phyloP scores from a whole-genome alignment of 2,797 vertebrate species.

The Holocentrus rufus region DNA sequence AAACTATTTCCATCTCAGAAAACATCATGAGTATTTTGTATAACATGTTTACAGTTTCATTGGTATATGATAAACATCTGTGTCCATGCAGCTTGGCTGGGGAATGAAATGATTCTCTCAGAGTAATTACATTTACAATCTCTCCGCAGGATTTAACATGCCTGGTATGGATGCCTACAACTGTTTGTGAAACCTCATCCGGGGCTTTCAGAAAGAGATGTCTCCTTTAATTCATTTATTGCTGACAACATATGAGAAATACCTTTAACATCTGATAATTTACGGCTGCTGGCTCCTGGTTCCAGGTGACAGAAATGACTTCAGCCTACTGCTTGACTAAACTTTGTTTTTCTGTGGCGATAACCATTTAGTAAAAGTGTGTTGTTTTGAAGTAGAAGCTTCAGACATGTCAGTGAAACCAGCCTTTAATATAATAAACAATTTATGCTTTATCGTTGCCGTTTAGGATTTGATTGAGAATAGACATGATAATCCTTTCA shows the following conservation, averaged over 20 bases:
- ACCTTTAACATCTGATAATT: constrained; percentile 9
- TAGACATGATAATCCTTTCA: constrained; percentile 41
- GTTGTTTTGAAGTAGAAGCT: constrained; percentile 14
- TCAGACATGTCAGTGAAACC: constrained; percentile 34
- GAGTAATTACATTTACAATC: constrained; percentile 27
- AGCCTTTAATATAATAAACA: constrained; percentile 29
- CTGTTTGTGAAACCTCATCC: constrained; percentile 24
- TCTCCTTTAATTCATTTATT: constrained; percentile 20
- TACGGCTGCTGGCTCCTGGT: too few relatives aligned
- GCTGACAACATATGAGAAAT: constrained; percentile 33
- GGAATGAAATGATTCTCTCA: constrained; percentile 4
- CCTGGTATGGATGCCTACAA: neutral
- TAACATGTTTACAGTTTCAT: neutral
- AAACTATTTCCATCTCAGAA: neutral
- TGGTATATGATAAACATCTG: constrained; percentile 21
- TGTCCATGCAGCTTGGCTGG: constrained; percentile 1
- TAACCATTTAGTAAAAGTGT: constrained; percentile 7
- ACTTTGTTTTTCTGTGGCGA: constrained; percentile 16
- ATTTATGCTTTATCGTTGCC: constrained; percentile 34
- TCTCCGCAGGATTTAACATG: constrained; percentile 14
- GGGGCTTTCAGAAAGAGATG: neutral
- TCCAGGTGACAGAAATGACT: neutral
- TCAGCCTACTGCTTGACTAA: neutral
- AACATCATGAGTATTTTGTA: neutral
- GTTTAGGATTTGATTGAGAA: constrained; percentile 23